Evolutionary conservation across 1,140 invertebrate species (phyloP).

Genomic region (Trissolcus basalis): DNA sequence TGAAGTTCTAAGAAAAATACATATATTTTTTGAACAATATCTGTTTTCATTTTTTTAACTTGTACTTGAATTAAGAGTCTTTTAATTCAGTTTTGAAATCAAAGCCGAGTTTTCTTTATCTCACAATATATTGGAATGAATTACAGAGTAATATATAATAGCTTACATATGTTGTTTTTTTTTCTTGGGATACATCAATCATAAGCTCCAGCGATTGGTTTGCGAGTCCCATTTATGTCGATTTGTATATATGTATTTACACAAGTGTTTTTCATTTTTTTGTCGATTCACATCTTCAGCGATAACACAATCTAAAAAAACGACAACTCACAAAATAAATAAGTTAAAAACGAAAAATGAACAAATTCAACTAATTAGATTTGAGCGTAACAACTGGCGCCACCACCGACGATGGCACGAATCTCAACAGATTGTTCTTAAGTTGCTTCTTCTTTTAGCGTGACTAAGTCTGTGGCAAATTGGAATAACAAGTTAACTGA

Average conservation of each 20-base stretch:
- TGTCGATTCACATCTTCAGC: conserved; percentile 20
- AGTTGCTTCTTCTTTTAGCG: not conserved
- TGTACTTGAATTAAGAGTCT: not conserved
- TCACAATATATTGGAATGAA: conserved; percentile 67
- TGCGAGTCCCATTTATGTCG: conserved; percentile 59
- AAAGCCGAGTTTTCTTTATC: conserved; percentile 66
- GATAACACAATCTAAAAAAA: conserved; percentile 2
- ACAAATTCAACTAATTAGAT: conserved; percentile 5
- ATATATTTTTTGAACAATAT: too few relatives aligned
- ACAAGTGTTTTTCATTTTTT: conserved; percentile 50
- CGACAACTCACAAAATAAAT: not conserved
- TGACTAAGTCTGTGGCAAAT: not conserved
- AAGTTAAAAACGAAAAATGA: conserved; percentile 1
- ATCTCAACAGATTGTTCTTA: conserved; percentile 38
- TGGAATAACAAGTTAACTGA: too few relatives aligned
- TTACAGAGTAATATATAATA: conserved; percentile 71
- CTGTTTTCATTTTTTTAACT: too few relatives aligned
- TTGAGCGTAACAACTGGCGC: conserved; percentile 7
- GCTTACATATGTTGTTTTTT: conserved; percentile 55
- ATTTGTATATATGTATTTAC: conserved; percentile 68
- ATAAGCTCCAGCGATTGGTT: conserved; percentile 65
- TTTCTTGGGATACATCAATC: conserved; percentile 54
- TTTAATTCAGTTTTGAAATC: not conserved
- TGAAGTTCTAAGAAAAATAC: too few relatives aligned
- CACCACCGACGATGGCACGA: conserved; percentile 11